Percentiles rank a stretch among this genome's conserved stretches.
Conservation (phyloP, 2,797 vertebrate species). For the Anguilla megastoma region DNA sequence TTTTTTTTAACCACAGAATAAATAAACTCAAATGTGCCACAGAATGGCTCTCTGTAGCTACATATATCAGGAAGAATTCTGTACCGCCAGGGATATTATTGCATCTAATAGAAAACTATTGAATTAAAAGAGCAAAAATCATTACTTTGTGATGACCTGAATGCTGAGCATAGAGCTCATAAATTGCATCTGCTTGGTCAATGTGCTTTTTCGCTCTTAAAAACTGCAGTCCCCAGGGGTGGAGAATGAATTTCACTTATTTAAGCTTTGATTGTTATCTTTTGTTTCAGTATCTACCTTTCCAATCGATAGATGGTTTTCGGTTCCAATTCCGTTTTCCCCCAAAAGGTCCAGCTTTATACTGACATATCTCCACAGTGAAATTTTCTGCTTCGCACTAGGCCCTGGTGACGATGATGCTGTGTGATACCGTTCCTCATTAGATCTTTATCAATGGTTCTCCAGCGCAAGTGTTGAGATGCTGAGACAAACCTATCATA, state of each 20-base stretch:
- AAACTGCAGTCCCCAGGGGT: constrained; percentile 34
- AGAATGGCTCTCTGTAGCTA: constrained; percentile 1
- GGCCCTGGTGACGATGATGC: constrained; percentile 47
- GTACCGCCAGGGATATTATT: neutral
- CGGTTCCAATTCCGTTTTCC: constrained; percentile 45
- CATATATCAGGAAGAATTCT: constrained; percentile 7
- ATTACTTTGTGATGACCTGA: constrained; percentile 3
- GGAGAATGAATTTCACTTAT: constrained; percentile 51
- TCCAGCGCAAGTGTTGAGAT: constrained; percentile 71
- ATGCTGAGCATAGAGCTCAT: neutral
- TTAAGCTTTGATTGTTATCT: constrained; percentile 55
- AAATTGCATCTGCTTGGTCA: constrained; percentile 13
- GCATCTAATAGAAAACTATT: constrained; percentile 3
- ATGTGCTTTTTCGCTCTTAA: constrained; percentile 5
- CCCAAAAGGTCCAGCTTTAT: constrained; percentile 38
- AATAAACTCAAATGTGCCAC: neutral
- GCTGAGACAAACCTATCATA: constrained; percentile 75
- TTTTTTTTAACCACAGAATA: neutral
- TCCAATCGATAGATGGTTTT: constrained; percentile 53
- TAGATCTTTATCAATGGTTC: constrained; percentile 82
- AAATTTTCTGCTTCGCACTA: constrained; percentile 45
- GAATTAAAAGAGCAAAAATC: constrained; percentile 15
- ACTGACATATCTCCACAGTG: constrained; percentile 44
- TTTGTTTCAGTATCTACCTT: constrained; percentile 53
- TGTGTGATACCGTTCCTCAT: constrained; percentile 78